These are phyloP conservation scores for Volucella inflata DNA, from an alignment of 2,888 invertebrate species.

Conservation along the genomic window DNA sequence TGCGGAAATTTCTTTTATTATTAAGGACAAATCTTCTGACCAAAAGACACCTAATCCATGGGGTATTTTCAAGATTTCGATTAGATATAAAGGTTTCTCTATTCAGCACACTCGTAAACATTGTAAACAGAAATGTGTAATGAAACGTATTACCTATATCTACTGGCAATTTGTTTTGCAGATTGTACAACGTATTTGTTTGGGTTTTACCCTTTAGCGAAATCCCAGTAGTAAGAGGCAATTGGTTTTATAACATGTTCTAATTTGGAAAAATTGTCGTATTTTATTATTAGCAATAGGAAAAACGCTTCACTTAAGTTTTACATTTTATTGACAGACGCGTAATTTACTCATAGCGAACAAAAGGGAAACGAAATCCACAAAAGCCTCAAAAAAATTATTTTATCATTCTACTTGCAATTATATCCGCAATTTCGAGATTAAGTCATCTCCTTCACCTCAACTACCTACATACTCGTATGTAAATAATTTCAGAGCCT, in stretches of 20 bases:
- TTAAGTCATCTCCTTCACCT: too few relatives aligned
- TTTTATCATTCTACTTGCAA: too few relatives aligned
- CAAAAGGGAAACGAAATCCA: too few relatives aligned
- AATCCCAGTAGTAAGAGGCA: background rate
- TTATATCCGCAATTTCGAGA: too few relatives aligned
- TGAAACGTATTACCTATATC: background rate
- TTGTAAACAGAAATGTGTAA: background rate
- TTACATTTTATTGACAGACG: too few relatives aligned
- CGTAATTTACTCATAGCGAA: too few relatives aligned
- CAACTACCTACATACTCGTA: too few relatives aligned
- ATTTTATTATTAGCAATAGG: background rate
- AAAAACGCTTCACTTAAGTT: background rate
- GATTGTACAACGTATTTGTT: background rate
- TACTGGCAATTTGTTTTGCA: background rate
- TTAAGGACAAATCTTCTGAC: background rate
- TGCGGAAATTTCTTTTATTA: conserved; percentile 34
- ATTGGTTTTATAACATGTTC: background rate
- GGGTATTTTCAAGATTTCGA: conserved; percentile 35
- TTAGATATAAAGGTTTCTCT: background rate
- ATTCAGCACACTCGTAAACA: background rate
- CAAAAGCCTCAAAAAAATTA: too few relatives aligned
- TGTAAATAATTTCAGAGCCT: too few relatives aligned
- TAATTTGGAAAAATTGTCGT: conserved; percentile 2
- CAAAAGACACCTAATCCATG: conserved; percentile 14
- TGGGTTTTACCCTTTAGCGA: background rate